phyloP scores from a whole-genome alignment of 2,113 vertebrate genomes.

The Herpetotheres cachinnans region DNA sequence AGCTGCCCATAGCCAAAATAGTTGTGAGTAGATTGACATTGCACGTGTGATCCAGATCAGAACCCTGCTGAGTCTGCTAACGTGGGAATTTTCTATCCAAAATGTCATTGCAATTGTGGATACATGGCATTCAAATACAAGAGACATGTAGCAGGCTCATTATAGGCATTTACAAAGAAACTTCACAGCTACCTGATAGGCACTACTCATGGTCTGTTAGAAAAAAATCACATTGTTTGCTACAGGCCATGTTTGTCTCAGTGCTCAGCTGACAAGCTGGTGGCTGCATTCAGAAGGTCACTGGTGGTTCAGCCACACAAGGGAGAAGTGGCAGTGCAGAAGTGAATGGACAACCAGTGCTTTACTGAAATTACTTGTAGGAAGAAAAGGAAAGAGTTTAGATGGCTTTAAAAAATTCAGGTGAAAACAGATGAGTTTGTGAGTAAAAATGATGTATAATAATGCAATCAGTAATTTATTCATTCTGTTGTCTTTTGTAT shows the following conservation, averaged over 20 bases:
- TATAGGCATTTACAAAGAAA: not conserved
- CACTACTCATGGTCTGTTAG: not conserved
- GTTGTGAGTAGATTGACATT: not conserved
- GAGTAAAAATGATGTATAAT: not conserved
- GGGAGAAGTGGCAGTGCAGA: not conserved
- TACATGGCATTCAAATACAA: not conserved
- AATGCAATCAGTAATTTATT: not conserved
- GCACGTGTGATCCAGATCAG: not conserved
- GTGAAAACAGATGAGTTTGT: not conserved
- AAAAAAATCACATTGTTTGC: not conserved
- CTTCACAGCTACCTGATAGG: not conserved
- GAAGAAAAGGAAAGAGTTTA: not conserved
- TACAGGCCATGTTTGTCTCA: not conserved
- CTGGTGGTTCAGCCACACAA: not conserved
- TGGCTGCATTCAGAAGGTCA: not conserved
- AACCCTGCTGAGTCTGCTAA: not conserved
- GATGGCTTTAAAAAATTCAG: not conserved
- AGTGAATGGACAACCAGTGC: not conserved
- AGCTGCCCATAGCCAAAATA: not conserved
- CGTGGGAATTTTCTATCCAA: not conserved
- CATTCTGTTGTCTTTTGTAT: not conserved
- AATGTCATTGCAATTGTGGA: not conserved
- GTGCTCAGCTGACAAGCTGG: not conserved
- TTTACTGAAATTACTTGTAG: not conserved
- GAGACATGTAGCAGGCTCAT: not conserved